Evolutionary conservation across 2,888 invertebrate species (phyloP), one percentile per base, ranked within the genome.

Genomic region (Habrosyne pyritoides): DNA sequence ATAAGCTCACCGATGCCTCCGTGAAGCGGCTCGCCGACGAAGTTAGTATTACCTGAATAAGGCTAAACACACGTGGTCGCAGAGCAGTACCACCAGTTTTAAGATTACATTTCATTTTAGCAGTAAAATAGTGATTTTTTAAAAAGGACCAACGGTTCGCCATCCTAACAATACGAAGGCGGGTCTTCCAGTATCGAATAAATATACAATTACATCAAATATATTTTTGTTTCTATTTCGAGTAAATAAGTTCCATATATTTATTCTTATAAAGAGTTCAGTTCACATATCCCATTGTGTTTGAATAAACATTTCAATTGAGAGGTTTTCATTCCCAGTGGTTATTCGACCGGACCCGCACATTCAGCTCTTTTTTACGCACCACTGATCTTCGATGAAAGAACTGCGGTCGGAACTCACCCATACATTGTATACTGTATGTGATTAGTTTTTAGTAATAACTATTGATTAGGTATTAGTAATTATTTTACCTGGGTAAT

Each of bases 271-370:
- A 64, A 65, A 75, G 71, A 75, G 75, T 77, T 77, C 76, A 81
- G 77, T 77, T 75, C 76, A 77, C 77, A 83, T 78, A 76, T 75
- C 72, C 77, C 75, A 84, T 87, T 86, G 84, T 88, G 83, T 87
- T 86, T 83, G 85, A 79, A 87, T 84, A 87, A 86, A 89, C 84
- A 88, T 87, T 88, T 86, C 86, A 85, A 87, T 88, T 81, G 84
- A 77, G 78, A 81, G 83, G 82, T 81, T 86, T 86, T 79, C 87
- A 86, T 86, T 84, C 77, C 84, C 75, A 72, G 80, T 67, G 80
- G 67, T 73, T 80, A 84, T 77, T 84, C 83, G 83, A 83, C 81
- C 87, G 84, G 67, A 73, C 64, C 18, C 73, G 77, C 71, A 81
- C 86, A 88, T 86, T 87, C 88, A 83, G 81, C 84, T 86, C 86